phyloP scores from a whole-genome alignment of 2,888 invertebrate species.

The Cephus nigrinus region DNA sequence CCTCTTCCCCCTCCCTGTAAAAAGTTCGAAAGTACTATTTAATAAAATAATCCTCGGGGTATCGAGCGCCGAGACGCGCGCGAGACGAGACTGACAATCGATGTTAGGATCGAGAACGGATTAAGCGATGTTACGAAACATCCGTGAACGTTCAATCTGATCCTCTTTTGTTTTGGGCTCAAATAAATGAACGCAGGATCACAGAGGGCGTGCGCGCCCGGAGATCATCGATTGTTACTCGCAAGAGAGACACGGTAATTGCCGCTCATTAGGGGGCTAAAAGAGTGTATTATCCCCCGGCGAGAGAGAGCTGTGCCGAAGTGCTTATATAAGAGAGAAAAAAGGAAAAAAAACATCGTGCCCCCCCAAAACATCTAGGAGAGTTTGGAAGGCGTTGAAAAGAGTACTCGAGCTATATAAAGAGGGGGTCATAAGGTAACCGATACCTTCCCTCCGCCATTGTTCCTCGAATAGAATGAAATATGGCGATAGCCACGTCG shows the following conservation, averaged over 20 bases:
- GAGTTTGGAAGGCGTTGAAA: conserved; percentile 49
- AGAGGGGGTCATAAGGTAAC: conserved; percentile 49
- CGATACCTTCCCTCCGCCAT: conserved; percentile 48
- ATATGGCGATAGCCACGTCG: conserved; percentile 36
- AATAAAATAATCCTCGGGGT: not conserved
- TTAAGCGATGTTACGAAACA: conserved; percentile 6
- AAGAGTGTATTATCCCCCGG: conserved; percentile 46
- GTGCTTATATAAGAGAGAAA: conserved; percentile 15
- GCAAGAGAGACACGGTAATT: conserved; percentile 48
- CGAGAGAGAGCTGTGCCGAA: conserved; percentile 32
- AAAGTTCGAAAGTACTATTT: not conserved
- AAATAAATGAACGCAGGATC: conserved; percentile 45
- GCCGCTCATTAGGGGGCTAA: conserved; percentile 51
- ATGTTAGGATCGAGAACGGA: not conserved
- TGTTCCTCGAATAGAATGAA: conserved; percentile 46
- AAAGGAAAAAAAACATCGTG: not conserved
- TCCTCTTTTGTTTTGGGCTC: conserved; percentile 39
- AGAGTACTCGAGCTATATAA: conserved; percentile 42
- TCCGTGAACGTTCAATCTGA: conserved; percentile 11
- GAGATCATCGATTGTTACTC: conserved; percentile 49
- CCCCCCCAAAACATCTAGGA: not conserved
- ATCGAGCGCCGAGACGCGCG: not conserved
- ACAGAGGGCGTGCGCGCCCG: conserved; percentile 39
- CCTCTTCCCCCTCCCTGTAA: not conserved
- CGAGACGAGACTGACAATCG: not conserved